Base-by-base conservation (phyloP, 2,113 vertebrate genomes). In the Pteruthius melanotis region DNA sequence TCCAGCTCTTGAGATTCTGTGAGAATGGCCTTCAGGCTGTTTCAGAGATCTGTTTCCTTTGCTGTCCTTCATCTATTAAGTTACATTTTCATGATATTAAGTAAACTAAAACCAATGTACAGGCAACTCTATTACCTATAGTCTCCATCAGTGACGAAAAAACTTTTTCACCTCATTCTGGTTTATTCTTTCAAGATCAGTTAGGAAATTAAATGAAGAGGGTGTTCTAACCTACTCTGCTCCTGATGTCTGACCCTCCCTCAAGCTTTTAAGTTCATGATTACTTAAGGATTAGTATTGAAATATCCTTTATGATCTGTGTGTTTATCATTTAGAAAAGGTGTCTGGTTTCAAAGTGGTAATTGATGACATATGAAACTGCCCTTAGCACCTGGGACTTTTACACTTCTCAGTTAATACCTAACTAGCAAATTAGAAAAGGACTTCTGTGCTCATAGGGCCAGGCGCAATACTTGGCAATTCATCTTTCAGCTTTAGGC, bases 141-240 rank as follows among this genome's bases (percentile, higher is more conserved):
- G 35, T 85, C 14, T 87, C 31, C 19, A 85, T 16, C 20, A 54
- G 15, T 47, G 15, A 85, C 53, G 12, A 45, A 74, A 85, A 23
- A 45, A 10, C 7, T 4, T 50, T 45, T 85, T 76, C 31, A 59
- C 8, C 22, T 75, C 15, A 28, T 75, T 63, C 26, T 69, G 24
- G 5, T 66, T 70, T 76, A 42, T 61, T 80, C 28, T 87, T 93
- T 50, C 28, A 77, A 42, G 35, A 80, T 50, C 13, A 52, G 19
- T 80, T 59, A 31, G 17, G 28, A 81, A 88, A 72, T 45, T 35
- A 40, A 57, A 61, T 42, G 3, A 95, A 57, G 42, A 78, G 10
- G 1, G 1, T 0, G 14, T 59, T 70, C 86, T 59, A 50, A 35
- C 8, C 10, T 80, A 49, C 7, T 28, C 10, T 57, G 5, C 17